Evolutionary conservation across 2,113 vertebrate genomes (phyloP), one percentile per base, ranked within the genome.

Genomic region (Oreochromis niloticus): DNA sequence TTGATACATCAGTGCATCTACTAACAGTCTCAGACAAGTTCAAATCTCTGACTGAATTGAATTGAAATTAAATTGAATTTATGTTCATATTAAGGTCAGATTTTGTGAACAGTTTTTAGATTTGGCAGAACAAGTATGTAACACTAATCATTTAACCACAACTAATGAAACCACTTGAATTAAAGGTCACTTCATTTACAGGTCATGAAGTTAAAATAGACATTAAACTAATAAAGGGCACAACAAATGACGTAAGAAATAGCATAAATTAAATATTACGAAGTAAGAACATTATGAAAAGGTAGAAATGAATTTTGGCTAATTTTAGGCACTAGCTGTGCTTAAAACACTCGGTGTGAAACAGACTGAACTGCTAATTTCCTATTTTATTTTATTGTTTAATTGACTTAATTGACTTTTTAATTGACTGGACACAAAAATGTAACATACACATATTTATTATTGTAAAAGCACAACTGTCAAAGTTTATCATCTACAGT

Each of bases 21-120:
- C 61, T 34, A n/a, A n/a, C 17, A 12, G 2, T n/a, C 6, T 66
- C 17, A 11, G 17, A 66, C 32, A 3, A 4, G 32, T 7, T 66
- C 61, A 66, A 19, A 36, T 1, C 32, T 63, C 30, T 34, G 30
- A 63, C 59, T 19, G 59, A 34, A 0, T 0, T 3, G 3, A 61
- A 61, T 0, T 3, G 3, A 61, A 61, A 9, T 56, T 2, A 1
- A 56, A 56, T 61, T 32, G 5, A 61, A 32, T 17, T 66, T 17
- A 66, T 66, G 32, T n/a, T 66, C 61, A 66, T n/a, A 66, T 66
- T 1, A 66, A 66, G 61, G 61, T 66, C 61, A 39, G 32, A 12
- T n/a, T 39, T 12, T 66, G 61, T 39, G 61, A 66, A 39, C 2
- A 36, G 17, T n/a, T 34, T 59, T 19, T 12, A 63, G 32, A 63